Base-by-base conservation (phyloP, 2,113 vertebrate genomes). In the Nothobranchius furzeri region DNA sequence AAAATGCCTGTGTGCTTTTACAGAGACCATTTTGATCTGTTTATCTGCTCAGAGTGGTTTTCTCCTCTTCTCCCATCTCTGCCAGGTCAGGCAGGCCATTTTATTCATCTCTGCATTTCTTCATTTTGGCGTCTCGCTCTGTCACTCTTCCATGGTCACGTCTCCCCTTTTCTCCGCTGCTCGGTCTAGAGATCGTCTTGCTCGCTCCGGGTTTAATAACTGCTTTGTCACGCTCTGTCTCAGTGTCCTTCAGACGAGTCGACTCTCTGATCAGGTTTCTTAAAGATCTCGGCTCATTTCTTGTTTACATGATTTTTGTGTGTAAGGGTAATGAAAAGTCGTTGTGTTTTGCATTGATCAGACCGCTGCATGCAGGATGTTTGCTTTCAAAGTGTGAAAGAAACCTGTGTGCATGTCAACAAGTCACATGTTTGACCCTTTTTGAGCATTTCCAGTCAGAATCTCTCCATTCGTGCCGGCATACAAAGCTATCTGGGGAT, bases 191-290 rank as follows among this genome's bases (percentile, higher is more conserved):
- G 86, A 89, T 83, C 47, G 80, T 79, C 78, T 82, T 73, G 68
- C 85, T 74, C 62, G 56, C 75, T 76, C 75, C 66, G 50, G 62
- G 70, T 87, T 85, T 88, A 85, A 88, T 85, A 81, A 85, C 74
- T 59, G 55, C 70, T 88, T 89, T 70, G 85, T 91, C 89, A 90
- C 75, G 81, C 85, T 85, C 72, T 7, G 69, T 62, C 78, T 84
- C 81, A 50, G 75, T 84, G 89, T 88, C 89, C 85, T 90, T 91
- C 83, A 88, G 78, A 85, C 64, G 58, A 79, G 67, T 79, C 52
- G 14, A 74, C 66, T 73, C 74, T 82, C 72, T 73, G 81, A 83
- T 84, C 79, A 64, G 79, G 66, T 73, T 70, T 62, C 64, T 75
- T 67, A 68, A 79, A 78, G 82, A 85, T 76, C 79, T 80, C 78